A percentile compares a stretch with the other conserved stretches of the same genome.
Conservation (phyloP, 1,140 invertebrate species). For the Callitettix versicolor region DNA sequence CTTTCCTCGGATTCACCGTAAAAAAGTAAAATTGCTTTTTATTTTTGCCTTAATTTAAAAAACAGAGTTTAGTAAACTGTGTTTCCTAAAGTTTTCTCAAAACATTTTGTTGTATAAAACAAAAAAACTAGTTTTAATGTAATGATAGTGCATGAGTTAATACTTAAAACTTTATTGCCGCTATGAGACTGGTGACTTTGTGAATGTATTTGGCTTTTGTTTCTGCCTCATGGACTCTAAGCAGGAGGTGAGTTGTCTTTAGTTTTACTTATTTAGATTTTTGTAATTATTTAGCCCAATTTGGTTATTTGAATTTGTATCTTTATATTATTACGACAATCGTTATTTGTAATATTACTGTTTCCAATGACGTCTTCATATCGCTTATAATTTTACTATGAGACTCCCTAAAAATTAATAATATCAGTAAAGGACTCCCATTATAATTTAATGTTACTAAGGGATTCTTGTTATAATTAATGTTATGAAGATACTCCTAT, state of each 20-base stretch:
- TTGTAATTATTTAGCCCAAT: not conserved
- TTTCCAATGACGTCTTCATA: not conserved
- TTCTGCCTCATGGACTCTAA: constrained; percentile 19
- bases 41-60: too few species aligned
- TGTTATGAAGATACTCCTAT: too few species aligned
- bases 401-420: not conserved
- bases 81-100: too few species aligned
- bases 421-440: too few species aligned
- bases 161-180: too few species aligned
- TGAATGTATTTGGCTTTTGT: constrained; percentile 23
- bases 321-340: not conserved
- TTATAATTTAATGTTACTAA: too few species aligned
- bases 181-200: constrained; percentile 11
- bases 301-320: not conserved
- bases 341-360: not conserved
- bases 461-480: too few species aligned
- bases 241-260: constrained; percentile 21
- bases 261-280: not conserved
- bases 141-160: too few species aligned
- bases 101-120: not conserved
- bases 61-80: too few species aligned
- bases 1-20: too few species aligned
- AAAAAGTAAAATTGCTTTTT: too few species aligned
- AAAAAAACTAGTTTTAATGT: not conserved
- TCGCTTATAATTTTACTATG: not conserved